Evolutionary conservation across 2,797 vertebrate species (phyloP).

Genomic region (Pterois miles): DNA sequence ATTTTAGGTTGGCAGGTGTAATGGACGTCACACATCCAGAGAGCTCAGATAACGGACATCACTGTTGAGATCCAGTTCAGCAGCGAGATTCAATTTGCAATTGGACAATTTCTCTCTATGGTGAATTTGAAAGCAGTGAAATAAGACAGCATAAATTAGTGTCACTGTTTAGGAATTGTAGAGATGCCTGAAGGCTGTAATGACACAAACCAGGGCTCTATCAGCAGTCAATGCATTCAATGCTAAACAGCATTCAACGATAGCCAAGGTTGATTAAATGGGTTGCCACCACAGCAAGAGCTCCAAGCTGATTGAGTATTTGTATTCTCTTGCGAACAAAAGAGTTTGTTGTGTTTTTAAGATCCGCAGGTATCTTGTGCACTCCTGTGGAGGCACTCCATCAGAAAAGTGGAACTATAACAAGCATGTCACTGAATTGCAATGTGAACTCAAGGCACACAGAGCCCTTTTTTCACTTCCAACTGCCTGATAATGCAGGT

Average conservation of each 20-base stretch:
- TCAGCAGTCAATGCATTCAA: slow-evolving; percentile 56
- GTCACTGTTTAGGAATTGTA: slow-evolving; percentile 27
- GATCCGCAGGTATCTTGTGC: slow-evolving; percentile 56
- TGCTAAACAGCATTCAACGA: slow-evolving; percentile 53
- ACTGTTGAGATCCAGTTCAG: slow-evolving; percentile 23
- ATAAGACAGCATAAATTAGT: slow-evolving; percentile 58
- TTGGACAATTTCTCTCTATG: slow-evolving; percentile 24
- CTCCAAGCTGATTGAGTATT: slow-evolving; percentile 64
- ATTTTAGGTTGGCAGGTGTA: slow-evolving; percentile 62
- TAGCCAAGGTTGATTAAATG: slow-evolving; percentile 67
- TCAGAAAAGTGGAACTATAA: slow-evolving; percentile 50
- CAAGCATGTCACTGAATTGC: slow-evolving; percentile 42
- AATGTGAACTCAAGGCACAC: slow-evolving; percentile 16
- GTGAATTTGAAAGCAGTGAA: slow-evolving; percentile 35
- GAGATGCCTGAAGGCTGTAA: slow-evolving; percentile 44
- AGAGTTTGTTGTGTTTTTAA: slow-evolving; percentile 49
- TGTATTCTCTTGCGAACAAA: slow-evolving; percentile 57
- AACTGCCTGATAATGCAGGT: background rate
- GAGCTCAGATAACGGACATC: slow-evolving; percentile 52
- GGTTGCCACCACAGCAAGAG: slow-evolving; percentile 46
- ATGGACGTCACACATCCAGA: slow-evolving; percentile 53
- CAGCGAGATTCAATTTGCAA: slow-evolving; percentile 50
- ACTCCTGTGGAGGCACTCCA: slow-evolving; percentile 54
- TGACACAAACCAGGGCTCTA: slow-evolving; percentile 50
- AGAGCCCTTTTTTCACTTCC: background rate